Evolutionary conservation across 2,797 vertebrate species (phyloP), one percentile per base, ranked within the genome.

Genomic region (Alca torda): DNA sequence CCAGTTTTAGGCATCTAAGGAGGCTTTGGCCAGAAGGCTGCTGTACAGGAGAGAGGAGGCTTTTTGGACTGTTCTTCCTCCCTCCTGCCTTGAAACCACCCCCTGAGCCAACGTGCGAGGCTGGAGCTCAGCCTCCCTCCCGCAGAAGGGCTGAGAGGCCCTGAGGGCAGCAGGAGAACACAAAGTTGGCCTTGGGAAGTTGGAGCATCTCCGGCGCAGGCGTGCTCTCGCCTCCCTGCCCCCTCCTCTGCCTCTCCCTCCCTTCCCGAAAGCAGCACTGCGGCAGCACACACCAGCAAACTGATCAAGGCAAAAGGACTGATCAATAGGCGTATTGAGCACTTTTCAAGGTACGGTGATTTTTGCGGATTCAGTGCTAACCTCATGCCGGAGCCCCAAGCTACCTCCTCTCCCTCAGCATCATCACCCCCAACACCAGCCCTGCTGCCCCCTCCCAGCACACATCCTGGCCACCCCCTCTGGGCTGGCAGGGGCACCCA

Each of bases 271-370:
- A 95, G 91, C 95, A 97, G 96, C 95, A 96, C 89, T 77, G 97
- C 93, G 75, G 96, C 95, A 95, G 95, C 95, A 53, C 97, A 86
- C 89, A 91, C 97, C 97, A 85, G 97, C 97, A 95, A 96, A 94
- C 95, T 73, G 95, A 97, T 97, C 92, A 50, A 97, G 97, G 97
- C 95, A 28, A 61, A 74, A 96, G 95, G 45, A 30, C 95, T 94
- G 97, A 98, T 98, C 98, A 95, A 98, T 98, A 98, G 90, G 37
- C 9, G n/a, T 98, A 98, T 98, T 90, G 98, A 98, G 96, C 97
- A 97, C 97, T 97, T 81, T 91, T 97, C 98, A 98, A 97, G 98
- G 97, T 95, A 97, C 50, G 87, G 43, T 92, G 97, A 97, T 79
- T 98, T 98, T 93, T 98, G 98, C 95, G 48, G 97, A 98, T 98